Evolutionary conservation across 2,113 vertebrate genomes (phyloP).

Genomic region (Chloropsis cyanopogon): DNA sequence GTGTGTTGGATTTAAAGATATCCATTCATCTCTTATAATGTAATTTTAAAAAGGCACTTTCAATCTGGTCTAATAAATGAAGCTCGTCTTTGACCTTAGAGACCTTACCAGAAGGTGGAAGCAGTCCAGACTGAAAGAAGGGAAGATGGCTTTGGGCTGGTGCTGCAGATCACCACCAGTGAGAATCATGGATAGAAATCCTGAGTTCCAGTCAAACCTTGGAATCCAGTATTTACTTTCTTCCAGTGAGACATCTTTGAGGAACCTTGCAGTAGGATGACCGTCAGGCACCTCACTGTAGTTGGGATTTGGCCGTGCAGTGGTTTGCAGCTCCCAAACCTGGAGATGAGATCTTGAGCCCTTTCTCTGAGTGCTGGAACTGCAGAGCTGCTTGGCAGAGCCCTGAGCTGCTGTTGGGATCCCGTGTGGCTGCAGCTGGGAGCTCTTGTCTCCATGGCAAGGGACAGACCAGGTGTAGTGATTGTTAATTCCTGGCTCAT

Average conservation of each 20-base stretch:
- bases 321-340: not conserved
- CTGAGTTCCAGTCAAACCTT: not conserved
- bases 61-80: not conserved
- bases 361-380: not conserved
- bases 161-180: not conserved
- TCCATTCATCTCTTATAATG: not conserved
- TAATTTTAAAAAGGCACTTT: not conserved
- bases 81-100: not conserved
- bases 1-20: not conserved
- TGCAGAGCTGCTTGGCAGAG: not conserved
- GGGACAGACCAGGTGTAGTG: not conserved
- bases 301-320: not conserved
- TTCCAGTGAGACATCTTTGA: not conserved
- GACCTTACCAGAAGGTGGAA: not conserved
- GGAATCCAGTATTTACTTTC: not conserved
- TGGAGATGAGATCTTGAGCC: not conserved
- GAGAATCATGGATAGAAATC: not conserved
- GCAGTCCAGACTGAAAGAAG: not conserved
- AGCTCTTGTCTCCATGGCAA: not conserved
- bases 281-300: not conserved
- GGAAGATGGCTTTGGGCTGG: not conserved
- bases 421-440: fast-evolving
- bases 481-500: not conserved
- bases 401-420: not conserved
- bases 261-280: not conserved